These are phyloP conservation scores for Gadopsis bispinosus DNA, from an alignment of 2,797 vertebrate species.

Conservation along the genomic window DNA sequence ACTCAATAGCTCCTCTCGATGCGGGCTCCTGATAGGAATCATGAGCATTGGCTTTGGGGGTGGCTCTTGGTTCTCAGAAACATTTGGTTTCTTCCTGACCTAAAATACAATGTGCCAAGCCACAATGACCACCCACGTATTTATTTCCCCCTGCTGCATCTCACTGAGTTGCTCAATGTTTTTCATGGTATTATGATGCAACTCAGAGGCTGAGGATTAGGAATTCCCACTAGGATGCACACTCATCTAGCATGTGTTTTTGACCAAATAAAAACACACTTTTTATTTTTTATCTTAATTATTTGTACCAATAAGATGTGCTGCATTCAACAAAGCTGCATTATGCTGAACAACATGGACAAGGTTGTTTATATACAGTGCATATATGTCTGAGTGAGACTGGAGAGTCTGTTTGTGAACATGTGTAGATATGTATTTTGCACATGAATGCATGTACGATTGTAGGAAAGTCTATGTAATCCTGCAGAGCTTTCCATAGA, in stretches of 20 bases:
- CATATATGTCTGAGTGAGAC: not conserved
- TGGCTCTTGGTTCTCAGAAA: slow-evolving; percentile 55
- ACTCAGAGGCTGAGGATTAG: not conserved
- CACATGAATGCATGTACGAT: slow-evolving; percentile 17
- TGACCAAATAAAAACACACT: not conserved
- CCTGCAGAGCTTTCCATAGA: slow-evolving; percentile 19
- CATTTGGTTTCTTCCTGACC: slow-evolving; percentile 55
- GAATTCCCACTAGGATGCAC: not conserved
- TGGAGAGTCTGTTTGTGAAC: not conserved
- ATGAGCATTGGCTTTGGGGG: slow-evolving; percentile 58
- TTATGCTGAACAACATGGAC: not conserved
- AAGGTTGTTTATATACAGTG: not conserved
- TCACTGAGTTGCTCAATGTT: not conserved
- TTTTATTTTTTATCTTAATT: slow-evolving; percentile 2
- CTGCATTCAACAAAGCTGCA: not conserved
- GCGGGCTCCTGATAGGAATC: slow-evolving; percentile 67
- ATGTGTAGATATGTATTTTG: slow-evolving; percentile 2
- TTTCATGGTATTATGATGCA: not conserved
- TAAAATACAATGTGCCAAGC: slow-evolving; percentile 41
- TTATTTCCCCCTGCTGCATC: not conserved
- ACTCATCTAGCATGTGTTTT: not conserved
- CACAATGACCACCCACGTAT: slow-evolving; percentile 11
- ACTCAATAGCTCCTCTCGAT: slow-evolving; percentile 68
- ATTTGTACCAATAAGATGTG: not conserved
- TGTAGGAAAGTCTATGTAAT: slow-evolving; percentile 15